Base-by-base conservation (phyloP, 1,140 invertebrate genomes). In the Calliphora vicina region DNA sequence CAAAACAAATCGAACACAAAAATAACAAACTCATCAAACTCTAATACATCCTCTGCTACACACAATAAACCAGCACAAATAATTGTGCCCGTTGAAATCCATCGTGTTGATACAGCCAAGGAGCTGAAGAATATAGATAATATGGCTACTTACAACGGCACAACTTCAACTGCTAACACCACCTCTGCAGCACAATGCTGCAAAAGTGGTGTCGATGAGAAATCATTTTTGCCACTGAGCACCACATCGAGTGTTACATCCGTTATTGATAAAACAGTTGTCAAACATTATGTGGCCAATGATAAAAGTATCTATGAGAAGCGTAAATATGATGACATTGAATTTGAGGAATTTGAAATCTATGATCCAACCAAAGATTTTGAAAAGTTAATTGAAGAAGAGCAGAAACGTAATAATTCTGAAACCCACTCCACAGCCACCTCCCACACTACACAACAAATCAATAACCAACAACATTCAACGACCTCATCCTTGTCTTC, bases 261-360 rank as follows among this genome's bases (percentile, higher is more conserved):
- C 35, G 27, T 83, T 25, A 72, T 88, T 74, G 87, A 89, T 83
- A 88, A 89, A 57, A 85, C 84, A 35, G 87, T 89, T 13, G 88
- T 90, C 61, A 88, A 88, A 12, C 87, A 91, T 81, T 91, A 89
- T 84, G 87, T 87, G 83, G 88, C 91, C 81, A 91, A 93, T 82
- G 88, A 92, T 84, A 91, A 86, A 82, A 92, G 92, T 86, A 89
- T 91, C 82, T 90, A 86, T 23, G 88, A 92, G 80, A 89, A 91
- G 5, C 92, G 92, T 80, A 94, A 94, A 86, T 94, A 94, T 86
- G 94, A 94, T 9, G 95, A 96, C 84, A 96, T 96, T 93, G 95
- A 96, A 86, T 96, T 96, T 84, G 95, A 96, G 90, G 94, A 95
- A 84, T 96, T 96, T 84, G 95, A 96, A 91, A 93, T 96, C 9